Evolutionary conservation across 2,797 vertebrate genomes (phyloP), one percentile per base, ranked within the genome.

Genomic region (Oreochromis grahami): DNA sequence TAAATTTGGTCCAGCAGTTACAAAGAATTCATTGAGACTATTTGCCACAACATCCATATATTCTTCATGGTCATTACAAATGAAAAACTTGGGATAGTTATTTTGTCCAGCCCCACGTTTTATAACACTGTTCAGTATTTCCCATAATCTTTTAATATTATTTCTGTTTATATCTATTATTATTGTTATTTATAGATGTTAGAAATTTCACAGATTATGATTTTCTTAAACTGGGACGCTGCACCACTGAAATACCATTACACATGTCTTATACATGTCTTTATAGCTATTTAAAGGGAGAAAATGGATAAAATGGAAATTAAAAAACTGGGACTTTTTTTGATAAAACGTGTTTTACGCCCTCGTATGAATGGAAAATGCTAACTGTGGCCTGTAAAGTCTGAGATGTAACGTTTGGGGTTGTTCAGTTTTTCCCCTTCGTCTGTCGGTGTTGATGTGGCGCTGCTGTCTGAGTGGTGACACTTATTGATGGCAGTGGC

Each of bases 251-350:
- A 55, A 55, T 29, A 13, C 13, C 13, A 8, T 56, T 5, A 56
- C 8, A 55, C 24, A 8, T 0, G 7, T 56, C 53, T 29, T 29
- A 56, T 14, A 55, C 24, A 8, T 0, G 7, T 56, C 53, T 29
- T 29, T 56, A 56, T 56, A 29, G 24, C 29, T 55, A 55, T 55
- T 55, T 29, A 56, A 1, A 53, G 11, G 11, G 21, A 7, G 21
- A 24, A 53, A 15, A 56, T 32, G 5, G 29, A 32, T 32, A 5
- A 6, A 32, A 32, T 15, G 53, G 24, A 29, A 56, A 29, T 29
- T 0, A 56, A 56, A 29, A 56, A 0, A 15, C 14, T 0, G 41
- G 12, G 41, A 7, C 13, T 24, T 13, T 24, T 34, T 0, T 6
- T 53, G 6, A 24, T 53, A 0, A 14, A 7, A 26, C 12, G 2